Evolutionary conservation across 2,888 invertebrate genomes (phyloP).

Genomic region (Eupeodes latifasciatus): DNA sequence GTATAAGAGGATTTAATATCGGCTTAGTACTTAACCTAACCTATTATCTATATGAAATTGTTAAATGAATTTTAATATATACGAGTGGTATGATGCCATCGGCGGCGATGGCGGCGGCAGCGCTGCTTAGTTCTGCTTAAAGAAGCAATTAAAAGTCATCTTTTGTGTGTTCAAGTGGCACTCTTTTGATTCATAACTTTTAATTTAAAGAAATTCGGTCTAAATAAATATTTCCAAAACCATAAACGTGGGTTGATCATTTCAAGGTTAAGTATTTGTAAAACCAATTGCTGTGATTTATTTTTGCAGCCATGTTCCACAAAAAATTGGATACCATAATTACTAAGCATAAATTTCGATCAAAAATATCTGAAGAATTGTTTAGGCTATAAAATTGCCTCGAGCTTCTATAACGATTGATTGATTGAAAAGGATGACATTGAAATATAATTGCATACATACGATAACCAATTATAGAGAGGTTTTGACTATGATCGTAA

Average conservation of each 20-base stretch:
- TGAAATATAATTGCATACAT: neutral
- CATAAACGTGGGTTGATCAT: neutral
- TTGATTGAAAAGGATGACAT: neutral
- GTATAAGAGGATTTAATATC: neutral
- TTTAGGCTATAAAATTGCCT: neutral
- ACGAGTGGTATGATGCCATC: neutral
- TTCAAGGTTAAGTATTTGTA: slow-evolving; percentile 1
- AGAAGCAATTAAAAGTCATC: neutral
- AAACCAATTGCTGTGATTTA: neutral
- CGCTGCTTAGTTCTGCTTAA: too few relatives aligned
- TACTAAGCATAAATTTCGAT: neutral
- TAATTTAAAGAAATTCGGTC: neutral
- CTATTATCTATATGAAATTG: neutral
- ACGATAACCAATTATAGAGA: neutral
- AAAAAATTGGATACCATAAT: slow-evolving; percentile 15
- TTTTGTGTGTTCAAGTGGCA: neutral
- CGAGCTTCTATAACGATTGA: neutral
- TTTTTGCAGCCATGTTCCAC: neutral
- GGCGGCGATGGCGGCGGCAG: neutral
- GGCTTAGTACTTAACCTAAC: neutral
- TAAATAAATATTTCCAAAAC: neutral
- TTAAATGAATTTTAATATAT: slow-evolving; percentile 13
- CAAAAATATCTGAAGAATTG: neutral
- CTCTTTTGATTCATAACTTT: neutral
- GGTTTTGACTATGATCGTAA: neutral